Evolutionary conservation across 1,140 invertebrate genomes (phyloP), one percentile per base, ranked within the genome.

Genomic region (Rhyzopertha dominica): DNA sequence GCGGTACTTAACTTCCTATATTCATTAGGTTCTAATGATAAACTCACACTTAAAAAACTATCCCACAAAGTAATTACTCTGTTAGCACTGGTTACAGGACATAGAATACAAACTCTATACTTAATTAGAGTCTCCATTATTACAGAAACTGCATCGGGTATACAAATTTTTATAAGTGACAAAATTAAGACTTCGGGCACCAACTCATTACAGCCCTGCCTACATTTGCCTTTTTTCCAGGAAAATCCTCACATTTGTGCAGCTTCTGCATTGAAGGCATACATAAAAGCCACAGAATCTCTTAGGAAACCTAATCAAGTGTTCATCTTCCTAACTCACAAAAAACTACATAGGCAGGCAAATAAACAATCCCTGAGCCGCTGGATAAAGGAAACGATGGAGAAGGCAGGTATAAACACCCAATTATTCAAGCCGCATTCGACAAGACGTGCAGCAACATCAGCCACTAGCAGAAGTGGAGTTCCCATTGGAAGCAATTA

Each of bases 351-450:
- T 30, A 9, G 26, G 5, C 4, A 19, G 19, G 38, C 38, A 4
- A 35, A 22, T 4, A 7, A 5, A 8, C 39, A 46, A 28, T 8
- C 44, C 3, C 16, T 46, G 3, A n/a, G n/a, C n/a, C n/a, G 22
- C 8, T 46, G 44, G 44, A 43, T 46, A n/a, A 46, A 42, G 26
- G 9, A 4, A 4, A 44, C 19, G 41, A 20, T 42, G 29, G 17
- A 3, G 4, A 16, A 22, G 22, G 12, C 14, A 26, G 36, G 36
- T 5, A 14, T 46, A 45, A 17, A 43, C 19, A 46, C 44, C 8
- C 10, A 18, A 4, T 26, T 25, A 28, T 46, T 30, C 22, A 28
- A 4, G 4, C 17, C 12, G n/a, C 29, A 42, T 17, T 31, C 26
- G 17, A 34, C 29, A 5, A 7, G 29, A 14, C 40, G 32, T 20